Evolutionary conservation across 1,140 invertebrate species (phyloP).

Genomic region (Drosophila nigromelanica): DNA sequence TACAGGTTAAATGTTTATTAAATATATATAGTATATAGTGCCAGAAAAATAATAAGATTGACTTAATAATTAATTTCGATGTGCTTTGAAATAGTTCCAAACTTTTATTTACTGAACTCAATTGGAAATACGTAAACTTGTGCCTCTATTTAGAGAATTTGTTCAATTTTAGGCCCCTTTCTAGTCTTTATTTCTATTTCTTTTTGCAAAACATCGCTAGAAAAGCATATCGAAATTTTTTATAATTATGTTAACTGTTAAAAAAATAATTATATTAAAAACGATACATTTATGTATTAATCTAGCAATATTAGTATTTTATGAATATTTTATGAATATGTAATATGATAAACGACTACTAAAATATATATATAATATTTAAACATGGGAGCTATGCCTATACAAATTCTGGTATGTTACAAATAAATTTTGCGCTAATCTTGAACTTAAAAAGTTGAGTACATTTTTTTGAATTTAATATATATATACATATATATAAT

Average conservation of each 20-base stretch:
- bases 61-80: conserved; percentile 19
- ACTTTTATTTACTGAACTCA: conserved; percentile 2
- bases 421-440: conserved; percentile 33
- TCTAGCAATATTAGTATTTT: conserved; percentile 52
- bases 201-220: conserved; percentile 14
- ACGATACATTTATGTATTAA: conserved; percentile 45
- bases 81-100: conserved; percentile 33
- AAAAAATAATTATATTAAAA: conserved; percentile 20
- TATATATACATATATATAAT: no score
- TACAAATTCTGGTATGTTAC: conserved; percentile 55
- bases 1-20: conserved; percentile 51
- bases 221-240: conserved; percentile 32
- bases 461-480: no score
- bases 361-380: conserved; percentile 22
- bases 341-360: conserved; percentile 33
- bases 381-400: conserved; percentile 41
- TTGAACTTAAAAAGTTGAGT: conserved; percentile 2
- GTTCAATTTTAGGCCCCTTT: conserved; percentile 22
- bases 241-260: conserved; percentile 25
- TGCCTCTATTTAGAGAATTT: conserved; percentile 26
- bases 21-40: conserved; percentile 37
- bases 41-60: conserved; percentile 55
- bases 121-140: conserved; percentile 35
- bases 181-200: conserved; percentile 24
- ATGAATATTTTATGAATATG: conserved; percentile 27